These are phyloP conservation scores for Herminia tarsipennalis DNA, from an alignment of 2,888 invertebrate genomes.

Conservation along the genomic window DNA sequence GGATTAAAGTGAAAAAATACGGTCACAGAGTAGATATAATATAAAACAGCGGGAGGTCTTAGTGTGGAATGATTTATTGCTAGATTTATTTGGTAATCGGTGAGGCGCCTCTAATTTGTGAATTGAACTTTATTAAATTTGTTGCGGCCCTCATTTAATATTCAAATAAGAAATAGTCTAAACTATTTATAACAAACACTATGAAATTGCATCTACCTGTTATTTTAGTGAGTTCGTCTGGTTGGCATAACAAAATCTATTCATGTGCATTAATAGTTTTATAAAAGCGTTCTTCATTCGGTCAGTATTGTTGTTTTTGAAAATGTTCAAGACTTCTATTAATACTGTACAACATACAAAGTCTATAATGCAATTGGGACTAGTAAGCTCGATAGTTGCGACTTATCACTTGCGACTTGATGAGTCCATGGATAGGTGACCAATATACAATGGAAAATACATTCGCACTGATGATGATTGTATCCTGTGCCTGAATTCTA, in stretches of 20 bases:
- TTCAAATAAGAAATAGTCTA: constrained; percentile 28
- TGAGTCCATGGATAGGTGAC: no score
- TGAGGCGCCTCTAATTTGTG: constrained; percentile 49
- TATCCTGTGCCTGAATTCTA: no score
- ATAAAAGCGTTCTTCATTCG: no score
- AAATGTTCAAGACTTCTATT: no score
- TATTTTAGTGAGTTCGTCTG: background rate
- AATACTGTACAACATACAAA: no score
- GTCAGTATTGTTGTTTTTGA: no score
- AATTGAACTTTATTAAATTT: constrained; percentile 45
- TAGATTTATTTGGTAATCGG: constrained; percentile 60
- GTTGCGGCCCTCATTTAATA: constrained; percentile 34
- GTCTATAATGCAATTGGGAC: no score
- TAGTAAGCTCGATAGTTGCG: no score
- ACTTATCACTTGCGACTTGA: no score
- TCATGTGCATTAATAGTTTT: no score
- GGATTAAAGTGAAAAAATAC: constrained; percentile 62
- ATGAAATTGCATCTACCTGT: constrained; percentile 4
- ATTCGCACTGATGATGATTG: no score
- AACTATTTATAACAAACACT: constrained; percentile 15
- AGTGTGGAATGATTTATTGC: constrained; percentile 64
- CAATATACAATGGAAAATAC: no score
- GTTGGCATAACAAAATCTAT: background rate
- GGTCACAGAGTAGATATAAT: constrained; percentile 58
- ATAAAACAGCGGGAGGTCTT: constrained; percentile 66